Evolutionary conservation across 1,140 invertebrate species (phyloP).

Genomic region (Brachionus paranguensis): DNA sequence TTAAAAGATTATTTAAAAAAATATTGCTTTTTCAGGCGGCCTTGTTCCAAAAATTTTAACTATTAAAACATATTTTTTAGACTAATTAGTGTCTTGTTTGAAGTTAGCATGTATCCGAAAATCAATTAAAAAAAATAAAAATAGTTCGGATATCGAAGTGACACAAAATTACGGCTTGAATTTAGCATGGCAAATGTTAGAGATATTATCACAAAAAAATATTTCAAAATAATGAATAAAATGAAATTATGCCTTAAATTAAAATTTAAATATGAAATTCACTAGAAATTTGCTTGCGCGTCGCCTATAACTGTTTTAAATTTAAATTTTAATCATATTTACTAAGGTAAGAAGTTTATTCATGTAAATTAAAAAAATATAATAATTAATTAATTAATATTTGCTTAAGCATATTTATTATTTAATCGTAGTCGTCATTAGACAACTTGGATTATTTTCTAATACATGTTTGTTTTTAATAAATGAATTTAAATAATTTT

Average conservation of each 20-base stretch:
- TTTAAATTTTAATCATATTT: background rate
- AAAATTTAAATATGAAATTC: background rate
- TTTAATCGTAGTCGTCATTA: background rate
- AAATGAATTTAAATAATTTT: background rate
- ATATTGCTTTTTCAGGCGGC: background rate
- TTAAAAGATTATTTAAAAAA: background rate
- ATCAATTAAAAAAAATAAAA: background rate
- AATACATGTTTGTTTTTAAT: background rate
- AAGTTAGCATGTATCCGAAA: background rate
- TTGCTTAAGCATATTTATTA: background rate
- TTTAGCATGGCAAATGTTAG: background rate
- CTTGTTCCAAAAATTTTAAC: background rate
- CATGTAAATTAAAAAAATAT: background rate
- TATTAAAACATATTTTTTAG: background rate
- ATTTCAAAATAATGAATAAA: background rate
- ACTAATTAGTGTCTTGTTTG: background rate
- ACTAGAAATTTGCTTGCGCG: background rate
- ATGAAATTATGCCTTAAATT: background rate
- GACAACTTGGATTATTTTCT: background rate
- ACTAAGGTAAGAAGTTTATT: background rate
- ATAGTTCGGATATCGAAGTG: background rate
- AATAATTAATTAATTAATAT: background rate
- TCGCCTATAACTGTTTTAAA: background rate
- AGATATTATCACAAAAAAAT: background rate
- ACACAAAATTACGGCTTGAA: background rate